Percentiles rank a stretch among this genome's conserved stretches.
phyloP scores from a whole-genome alignment of 2,113 vertebrate genomes.

The Seriola dumerili region DNA sequence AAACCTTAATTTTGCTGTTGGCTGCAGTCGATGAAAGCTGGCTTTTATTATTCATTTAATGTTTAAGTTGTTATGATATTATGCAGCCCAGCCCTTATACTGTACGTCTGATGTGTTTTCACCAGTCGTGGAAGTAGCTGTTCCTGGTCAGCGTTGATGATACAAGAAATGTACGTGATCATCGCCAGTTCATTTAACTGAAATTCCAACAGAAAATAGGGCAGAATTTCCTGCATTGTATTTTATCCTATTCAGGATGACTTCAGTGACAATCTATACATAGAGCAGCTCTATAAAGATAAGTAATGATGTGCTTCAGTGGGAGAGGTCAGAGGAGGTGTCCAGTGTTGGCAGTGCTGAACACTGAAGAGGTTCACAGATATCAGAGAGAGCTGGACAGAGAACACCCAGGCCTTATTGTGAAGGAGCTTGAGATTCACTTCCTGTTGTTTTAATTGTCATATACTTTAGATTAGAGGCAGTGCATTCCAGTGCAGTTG shows the following conservation, averaged over 20 bases:
- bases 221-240: neutral
- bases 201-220: neutral
- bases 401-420: constrained; percentile 10
- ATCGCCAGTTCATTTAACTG: neutral
- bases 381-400: constrained; percentile 10
- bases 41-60: constrained; percentile 6
- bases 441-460: neutral
- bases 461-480: neutral
- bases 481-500: neutral
- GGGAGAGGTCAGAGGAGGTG: constrained; percentile 47
- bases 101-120: constrained; percentile 2
- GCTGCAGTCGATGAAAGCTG: neutral
- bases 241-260: neutral
- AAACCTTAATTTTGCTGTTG: constrained; percentile 8
- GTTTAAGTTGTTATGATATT: neutral
- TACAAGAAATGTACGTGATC: neutral
- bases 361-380: constrained; percentile 38
- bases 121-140: too few species aligned
- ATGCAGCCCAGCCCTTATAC: neutral
- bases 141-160: neutral
- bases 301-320: constrained; percentile 29
- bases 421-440: neutral
- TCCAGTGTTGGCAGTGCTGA: constrained; percentile 27
- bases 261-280: constrained; percentile 7
- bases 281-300: constrained; percentile 30